Conservation (phyloP, 2,113 vertebrate genomes). For the Vulpes lagopus region DNA sequence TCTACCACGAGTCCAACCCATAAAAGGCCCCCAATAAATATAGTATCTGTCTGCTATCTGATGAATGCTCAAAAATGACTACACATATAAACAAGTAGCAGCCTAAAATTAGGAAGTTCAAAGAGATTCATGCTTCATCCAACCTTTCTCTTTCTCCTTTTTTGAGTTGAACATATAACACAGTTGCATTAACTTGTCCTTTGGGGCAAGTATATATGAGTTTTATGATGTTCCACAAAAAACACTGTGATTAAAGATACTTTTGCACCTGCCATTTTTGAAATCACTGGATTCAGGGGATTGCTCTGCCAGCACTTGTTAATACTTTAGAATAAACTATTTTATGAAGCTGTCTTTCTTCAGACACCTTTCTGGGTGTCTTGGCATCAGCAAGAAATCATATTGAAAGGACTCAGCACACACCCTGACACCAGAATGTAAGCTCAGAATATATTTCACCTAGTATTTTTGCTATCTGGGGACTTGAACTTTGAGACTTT, state of each 20-base stretch:
- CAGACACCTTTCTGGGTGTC: not conserved
- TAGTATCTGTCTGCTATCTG: not conserved
- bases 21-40: not conserved
- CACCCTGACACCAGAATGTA: not conserved
- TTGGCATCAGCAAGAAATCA: not conserved
- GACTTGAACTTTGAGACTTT: not conserved
- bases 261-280: not conserved
- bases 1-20: not conserved
- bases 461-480: not conserved
- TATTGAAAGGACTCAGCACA: not conserved
- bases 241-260: not conserved
- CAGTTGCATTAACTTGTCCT: not conserved
- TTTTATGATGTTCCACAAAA: not conserved
- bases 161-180: not conserved
- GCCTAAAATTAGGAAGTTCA: not conserved
- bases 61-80: not conserved
- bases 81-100: not conserved
- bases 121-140: not conserved
- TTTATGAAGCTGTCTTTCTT: not conserved
- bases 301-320: too few relatives aligned
- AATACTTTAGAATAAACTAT: not conserved
- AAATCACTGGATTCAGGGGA: not conserved
- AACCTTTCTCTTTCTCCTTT: not conserved
- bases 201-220: too few relatives aligned
- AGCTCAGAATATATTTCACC: not conserved